Percentiles rank a stretch among this genome's conserved stretches.
Conservation (phyloP, 2,113 vertebrate species). For the Pseudopipra pipra region DNA sequence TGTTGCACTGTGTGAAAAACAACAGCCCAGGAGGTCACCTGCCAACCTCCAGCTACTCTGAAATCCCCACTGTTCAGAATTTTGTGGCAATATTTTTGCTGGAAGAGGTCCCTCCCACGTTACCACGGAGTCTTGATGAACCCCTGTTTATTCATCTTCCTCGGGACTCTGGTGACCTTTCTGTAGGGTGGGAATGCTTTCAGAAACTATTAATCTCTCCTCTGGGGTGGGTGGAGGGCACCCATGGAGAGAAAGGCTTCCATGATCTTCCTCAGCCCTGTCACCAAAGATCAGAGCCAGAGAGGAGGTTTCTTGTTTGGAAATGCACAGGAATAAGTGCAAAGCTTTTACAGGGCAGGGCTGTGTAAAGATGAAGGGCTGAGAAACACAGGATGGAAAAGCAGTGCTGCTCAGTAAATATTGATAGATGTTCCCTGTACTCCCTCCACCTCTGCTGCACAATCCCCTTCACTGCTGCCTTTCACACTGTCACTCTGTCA, state of each 20-base stretch:
- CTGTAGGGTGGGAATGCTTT: slow-evolving; percentile 38
- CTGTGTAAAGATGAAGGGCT: slow-evolving; percentile 14
- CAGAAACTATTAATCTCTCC: slow-evolving; percentile 41
- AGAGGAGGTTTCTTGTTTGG: slow-evolving; percentile 3
- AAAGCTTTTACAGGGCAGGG: slow-evolving; percentile 22
- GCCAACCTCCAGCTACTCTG: neutral
- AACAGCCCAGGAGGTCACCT: neutral
- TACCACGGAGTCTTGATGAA: neutral
- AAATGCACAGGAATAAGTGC: neutral
- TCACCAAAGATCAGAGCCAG: slow-evolving; percentile 34
- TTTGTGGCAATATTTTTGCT: slow-evolving; percentile 3
- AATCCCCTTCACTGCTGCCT: neutral
- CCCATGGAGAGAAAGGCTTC: slow-evolving; percentile 22
- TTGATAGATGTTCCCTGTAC: slow-evolving; percentile 36
- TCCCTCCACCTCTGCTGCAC: neutral
- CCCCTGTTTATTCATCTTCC: neutral
- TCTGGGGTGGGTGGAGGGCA: neutral
- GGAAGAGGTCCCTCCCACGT: neutral
- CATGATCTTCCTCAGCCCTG: slow-evolving; percentile 15
- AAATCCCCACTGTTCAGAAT: neutral
- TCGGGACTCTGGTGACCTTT: slow-evolving; percentile 41
- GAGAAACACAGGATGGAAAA: slow-evolving; percentile 38
- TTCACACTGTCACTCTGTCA: neutral
- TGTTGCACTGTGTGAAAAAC: neutral
- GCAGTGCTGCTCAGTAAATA: slow-evolving; percentile 51